Conservation (phyloP, 2,888 invertebrate genomes). For the Callyntrura guangdongensis region DNA sequence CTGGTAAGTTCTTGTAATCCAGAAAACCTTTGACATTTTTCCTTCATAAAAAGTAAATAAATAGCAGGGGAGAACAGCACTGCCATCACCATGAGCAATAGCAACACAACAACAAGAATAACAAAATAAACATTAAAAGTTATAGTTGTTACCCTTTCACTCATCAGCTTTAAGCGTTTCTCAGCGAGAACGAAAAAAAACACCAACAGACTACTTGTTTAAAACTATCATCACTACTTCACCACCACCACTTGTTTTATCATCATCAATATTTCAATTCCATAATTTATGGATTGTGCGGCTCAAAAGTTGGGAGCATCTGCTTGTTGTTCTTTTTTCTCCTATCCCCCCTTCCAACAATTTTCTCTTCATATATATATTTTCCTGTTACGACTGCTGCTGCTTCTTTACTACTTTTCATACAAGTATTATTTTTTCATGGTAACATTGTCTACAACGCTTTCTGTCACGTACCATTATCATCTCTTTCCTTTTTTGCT, state of each 20-base stretch:
- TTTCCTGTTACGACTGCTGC: neutral
- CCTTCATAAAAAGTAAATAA: constrained; percentile 51
- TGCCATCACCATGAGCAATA: neutral
- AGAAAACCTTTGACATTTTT: constrained; percentile 52
- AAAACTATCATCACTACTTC: constrained; percentile 12
- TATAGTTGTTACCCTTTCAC: constrained; percentile 45
- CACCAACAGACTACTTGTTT: constrained; percentile 1
- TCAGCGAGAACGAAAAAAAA: neutral
- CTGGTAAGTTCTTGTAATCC: neutral
- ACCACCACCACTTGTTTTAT: constrained; percentile 46
- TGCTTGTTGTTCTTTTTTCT: neutral
- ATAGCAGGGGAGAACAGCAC: neutral
- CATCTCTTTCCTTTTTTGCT: neutral
- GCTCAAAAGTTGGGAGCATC: constrained; percentile 18
- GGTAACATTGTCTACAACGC: neutral
- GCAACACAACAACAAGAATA: constrained; percentile 18
- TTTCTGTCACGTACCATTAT: neutral
- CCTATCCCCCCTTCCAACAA: neutral
- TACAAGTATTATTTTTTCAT: constrained; percentile 28
- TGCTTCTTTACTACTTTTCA: constrained; percentile 15
- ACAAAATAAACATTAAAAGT: constrained; percentile 48
- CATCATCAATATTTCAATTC: constrained; percentile 59
- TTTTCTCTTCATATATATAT: neutral
- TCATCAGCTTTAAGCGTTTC: constrained; percentile 41
- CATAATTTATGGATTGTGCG: constrained; percentile 49